Conservation (phyloP, 2,797 vertebrate species). For the Orientallactaga sibirica region DNA sequence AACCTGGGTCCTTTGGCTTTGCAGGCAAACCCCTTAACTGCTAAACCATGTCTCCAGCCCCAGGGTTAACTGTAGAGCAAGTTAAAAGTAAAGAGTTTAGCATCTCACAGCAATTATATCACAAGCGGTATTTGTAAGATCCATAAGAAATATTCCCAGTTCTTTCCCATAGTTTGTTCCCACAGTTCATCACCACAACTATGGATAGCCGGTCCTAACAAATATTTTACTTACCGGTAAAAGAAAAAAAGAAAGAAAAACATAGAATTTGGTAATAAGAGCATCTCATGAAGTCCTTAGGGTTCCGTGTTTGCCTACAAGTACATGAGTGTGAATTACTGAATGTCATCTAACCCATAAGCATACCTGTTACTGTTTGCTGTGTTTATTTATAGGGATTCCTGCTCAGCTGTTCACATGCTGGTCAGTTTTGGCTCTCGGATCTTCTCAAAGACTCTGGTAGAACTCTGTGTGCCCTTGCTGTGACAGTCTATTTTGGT, state of each 20-base stretch:
- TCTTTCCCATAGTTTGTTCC: no score
- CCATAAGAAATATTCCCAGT: no score
- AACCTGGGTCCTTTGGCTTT: no score
- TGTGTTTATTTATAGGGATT: not conserved
- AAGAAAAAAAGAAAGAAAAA: not conserved
- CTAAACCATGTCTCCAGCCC: no score
- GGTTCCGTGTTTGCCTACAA: not conserved
- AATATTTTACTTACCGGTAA: constrained; percentile 12
- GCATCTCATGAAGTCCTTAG: not conserved
- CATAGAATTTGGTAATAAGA: not conserved
- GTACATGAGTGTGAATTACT: not conserved
- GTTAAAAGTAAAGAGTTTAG: no score
- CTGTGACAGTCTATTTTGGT: not conserved
- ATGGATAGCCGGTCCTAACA: constrained; percentile 35
- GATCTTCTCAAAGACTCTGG: not conserved
- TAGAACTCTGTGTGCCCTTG: not conserved
- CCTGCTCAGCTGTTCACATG: not conserved
- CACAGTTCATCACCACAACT: no score
- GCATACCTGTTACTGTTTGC: not conserved
- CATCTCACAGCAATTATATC: no score
- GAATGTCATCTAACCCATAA: not conserved
- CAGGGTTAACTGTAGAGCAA: no score
- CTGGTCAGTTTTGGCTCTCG: not conserved
- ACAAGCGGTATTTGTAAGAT: no score
- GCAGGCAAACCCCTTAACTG: no score